These are phyloP conservation scores for Cheilosia impressa DNA, from an alignment of 2,888 invertebrate genomes.

Conservation along the genomic window DNA sequence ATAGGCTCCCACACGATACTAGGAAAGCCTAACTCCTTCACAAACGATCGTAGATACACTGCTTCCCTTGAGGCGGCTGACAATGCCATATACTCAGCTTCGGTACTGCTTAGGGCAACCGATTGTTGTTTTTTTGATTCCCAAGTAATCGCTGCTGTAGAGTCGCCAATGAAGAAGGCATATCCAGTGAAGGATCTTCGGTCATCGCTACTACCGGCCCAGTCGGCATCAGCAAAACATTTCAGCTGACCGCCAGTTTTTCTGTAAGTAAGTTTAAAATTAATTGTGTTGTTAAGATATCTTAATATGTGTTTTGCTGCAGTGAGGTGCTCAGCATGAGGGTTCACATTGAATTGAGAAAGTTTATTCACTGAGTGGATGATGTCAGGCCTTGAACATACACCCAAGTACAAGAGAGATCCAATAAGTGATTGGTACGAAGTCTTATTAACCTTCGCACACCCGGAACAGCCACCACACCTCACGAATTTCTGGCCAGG, in stretches of 20 bases:
- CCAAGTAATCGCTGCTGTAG: constrained; percentile 41
- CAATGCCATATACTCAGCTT: constrained; percentile 53
- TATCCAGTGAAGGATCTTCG: constrained; percentile 62
- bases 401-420: constrained; percentile 37
- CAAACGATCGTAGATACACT: constrained; percentile 35
- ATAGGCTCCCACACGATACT: not conserved
- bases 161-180: constrained; percentile 45
- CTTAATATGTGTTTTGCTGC: not conserved
- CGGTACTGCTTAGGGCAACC: constrained; percentile 48
- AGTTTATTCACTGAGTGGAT: constrained; percentile 46
- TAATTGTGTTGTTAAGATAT: not conserved
- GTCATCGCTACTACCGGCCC: constrained; percentile 49
- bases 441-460: constrained; percentile 26
- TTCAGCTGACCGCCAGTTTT: constrained; percentile 8
- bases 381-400: constrained; percentile 55
- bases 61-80: constrained; percentile 57
- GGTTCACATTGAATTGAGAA: constrained; percentile 37
- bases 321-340: no score
- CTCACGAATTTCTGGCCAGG: constrained; percentile 15
- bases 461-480: constrained; percentile 17
- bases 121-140: constrained; percentile 44
- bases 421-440: constrained; percentile 51
- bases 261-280: constrained; percentile 22
- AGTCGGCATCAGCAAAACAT: constrained; percentile 68
- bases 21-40: constrained; percentile 34